A percentile compares a stretch with the other conserved stretches of the same genome.
Evolutionary conservation across 2,113 vertebrate species (phyloP).

Genomic region (Gymnorhina tibicen): DNA sequence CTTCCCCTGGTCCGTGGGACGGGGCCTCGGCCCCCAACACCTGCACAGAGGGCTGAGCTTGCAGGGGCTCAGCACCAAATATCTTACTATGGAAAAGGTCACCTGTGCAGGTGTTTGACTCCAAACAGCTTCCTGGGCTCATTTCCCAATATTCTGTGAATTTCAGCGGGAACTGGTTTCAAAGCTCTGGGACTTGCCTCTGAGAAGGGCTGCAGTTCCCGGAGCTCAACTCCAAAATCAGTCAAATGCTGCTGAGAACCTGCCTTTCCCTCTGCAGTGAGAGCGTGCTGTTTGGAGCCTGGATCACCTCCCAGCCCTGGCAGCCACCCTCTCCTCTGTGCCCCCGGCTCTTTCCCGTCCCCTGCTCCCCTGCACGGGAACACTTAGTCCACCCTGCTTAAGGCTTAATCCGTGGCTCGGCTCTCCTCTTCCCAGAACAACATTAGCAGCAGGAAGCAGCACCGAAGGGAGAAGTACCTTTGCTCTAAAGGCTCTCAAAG

Average conservation of each 20-base stretch:
- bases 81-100: not conserved
- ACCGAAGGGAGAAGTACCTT: not conserved
- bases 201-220: not conserved
- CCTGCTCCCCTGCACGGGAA: not conserved
- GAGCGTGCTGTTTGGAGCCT: not conserved
- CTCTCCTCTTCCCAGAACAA: not conserved
- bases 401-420: rapidly evolving
- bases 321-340: not conserved
- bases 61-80: not conserved
- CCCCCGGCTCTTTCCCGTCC: not conserved
- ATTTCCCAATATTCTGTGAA: not conserved
- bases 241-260: not conserved
- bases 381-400: not conserved
- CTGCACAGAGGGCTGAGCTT: not conserved
- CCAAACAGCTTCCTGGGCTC: not conserved
- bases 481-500: not conserved
- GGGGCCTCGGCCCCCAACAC: not conserved
- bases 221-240: not conserved
- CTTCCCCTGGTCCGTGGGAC: not conserved
- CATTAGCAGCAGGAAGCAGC: not conserved
- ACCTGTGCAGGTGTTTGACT: not conserved
- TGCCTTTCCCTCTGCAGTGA: not conserved
- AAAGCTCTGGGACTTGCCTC: not conserved
- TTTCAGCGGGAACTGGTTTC: not conserved
- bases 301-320: not conserved